Evolutionary conservation across 2,888 invertebrate genomes (phyloP), one percentile per base, ranked within the genome.

Genomic region (Ichneumoninae sp.): DNA sequence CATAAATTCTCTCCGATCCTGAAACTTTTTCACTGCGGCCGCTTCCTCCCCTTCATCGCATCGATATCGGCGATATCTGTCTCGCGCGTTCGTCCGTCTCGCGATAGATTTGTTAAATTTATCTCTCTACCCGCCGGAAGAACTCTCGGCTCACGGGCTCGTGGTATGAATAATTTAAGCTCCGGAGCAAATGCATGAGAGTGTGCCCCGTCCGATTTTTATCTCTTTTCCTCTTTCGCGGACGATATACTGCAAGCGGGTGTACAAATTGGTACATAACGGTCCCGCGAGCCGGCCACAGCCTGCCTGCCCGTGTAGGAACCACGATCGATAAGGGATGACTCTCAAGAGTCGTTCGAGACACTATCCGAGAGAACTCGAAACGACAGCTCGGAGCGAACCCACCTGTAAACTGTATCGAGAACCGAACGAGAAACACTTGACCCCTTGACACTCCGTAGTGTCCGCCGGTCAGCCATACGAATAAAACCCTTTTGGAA

Each of bases 321-420:
- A 44, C 40, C n/a, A 19, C 52, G 74, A 84, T 84, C 84, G 84
- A 84, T 84, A 84, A 84, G 78, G 84, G 84, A 84, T 84, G 81
- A 84, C 77, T 84, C 81, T 81, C 77, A 66, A 78, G 78, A 84
- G 77, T 77, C 73, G 65, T 44, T 54, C 22, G 73, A 69, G 74
- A 65, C 63, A 63, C 75, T 16, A 5, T 63, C 63, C 16, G 63
- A 33, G 52, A 63, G 44, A 81, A 84, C 66, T 66, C 75, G 76
- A 80, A 74, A 68, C 63, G 81, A 81, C 77, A 70, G 50, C 22
- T 47, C 16, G 30, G 47, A 13, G 60, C 30, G 33, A 4, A 66
- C 54, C 22, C 75, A 75, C 71, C 70, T 80, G 70, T 71, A 75
- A 80, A 70, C 76, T 63, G 33, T n/a, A 68, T 60, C 40, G 66